These are phyloP conservation scores for Myxocyprinus asiaticus DNA, from an alignment of 2,113 vertebrate species.

Conservation along the genomic window DNA sequence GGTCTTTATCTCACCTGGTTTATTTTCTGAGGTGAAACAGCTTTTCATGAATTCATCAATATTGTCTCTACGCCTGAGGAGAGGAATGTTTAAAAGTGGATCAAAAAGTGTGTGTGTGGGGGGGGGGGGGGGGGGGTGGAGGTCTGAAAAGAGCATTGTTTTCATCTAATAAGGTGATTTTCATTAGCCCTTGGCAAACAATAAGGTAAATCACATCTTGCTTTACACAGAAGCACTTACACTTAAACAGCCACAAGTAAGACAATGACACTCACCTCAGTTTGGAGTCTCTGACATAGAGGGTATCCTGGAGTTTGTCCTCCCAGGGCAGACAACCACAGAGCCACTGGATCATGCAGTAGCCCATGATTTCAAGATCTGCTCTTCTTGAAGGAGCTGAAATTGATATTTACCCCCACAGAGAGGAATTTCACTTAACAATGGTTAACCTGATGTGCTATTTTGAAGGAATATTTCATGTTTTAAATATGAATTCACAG, in stretches of 20 bases:
- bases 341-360: conserved; percentile 97
- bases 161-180: conserved; percentile 4
- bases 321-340: conserved; percentile 93
- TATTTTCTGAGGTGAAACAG: conserved; percentile 84
- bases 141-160: background rate
- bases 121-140: rapidly evolving
- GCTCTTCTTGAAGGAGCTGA: conserved; percentile 86
- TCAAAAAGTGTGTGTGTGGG: background rate
- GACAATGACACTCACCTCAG: conserved; percentile 75
- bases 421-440: too few relatives aligned
- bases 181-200: background rate
- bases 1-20: conserved; percentile 81
- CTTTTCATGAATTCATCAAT: conserved; percentile 81
- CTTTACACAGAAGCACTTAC: background rate
- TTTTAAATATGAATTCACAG: too few relatives aligned
- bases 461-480: too few relatives aligned
- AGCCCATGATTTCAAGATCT: conserved; percentile 90
- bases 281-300: conserved; percentile 89
- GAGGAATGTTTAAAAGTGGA: background rate
- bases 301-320: conserved; percentile 86
- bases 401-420: background rate
- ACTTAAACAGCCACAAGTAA: background rate
- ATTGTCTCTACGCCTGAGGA: conserved; percentile 82
- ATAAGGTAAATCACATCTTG: background rate
- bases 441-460: too few relatives aligned